phyloP scores from a whole-genome alignment of 2,888 invertebrate genomes.

The Leptopilina syphax region DNA sequence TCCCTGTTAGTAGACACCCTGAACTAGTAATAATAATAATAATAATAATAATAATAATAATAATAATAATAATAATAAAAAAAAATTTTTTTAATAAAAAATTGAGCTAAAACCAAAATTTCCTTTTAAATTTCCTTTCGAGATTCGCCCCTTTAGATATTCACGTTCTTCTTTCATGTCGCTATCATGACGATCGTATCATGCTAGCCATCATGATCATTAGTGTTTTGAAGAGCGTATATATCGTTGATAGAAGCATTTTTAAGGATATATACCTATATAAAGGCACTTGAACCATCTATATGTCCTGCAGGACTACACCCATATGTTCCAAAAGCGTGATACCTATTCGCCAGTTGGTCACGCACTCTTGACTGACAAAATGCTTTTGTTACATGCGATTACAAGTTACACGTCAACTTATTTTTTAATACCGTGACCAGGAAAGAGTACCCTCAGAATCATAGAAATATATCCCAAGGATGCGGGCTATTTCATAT shows the following conservation, averaged over 20 bases:
- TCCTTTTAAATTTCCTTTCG: background rate
- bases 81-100: background rate
- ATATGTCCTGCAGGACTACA: conserved; percentile 52
- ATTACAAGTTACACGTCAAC: conserved; percentile 61
- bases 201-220: conserved; percentile 49
- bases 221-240: conserved; percentile 58
- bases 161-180: background rate
- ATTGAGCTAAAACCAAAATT: background rate
- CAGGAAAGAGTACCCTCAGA: conserved; percentile 37
- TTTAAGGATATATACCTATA: conserved; percentile 45
- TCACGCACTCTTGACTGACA: conserved; percentile 57
- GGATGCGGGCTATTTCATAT: conserved; percentile 60
- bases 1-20: no score
- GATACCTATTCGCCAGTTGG: conserved; percentile 66
- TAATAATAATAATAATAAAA: no score
- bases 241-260: conserved; percentile 53
- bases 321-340: conserved; percentile 58
- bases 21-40: no score
- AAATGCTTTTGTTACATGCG: conserved; percentile 60
- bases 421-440: conserved; percentile 55
- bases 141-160: background rate
- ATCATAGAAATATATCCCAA: conserved; percentile 37
- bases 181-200: conserved; percentile 20
- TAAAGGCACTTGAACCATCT: conserved; percentile 53
- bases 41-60: no score